Evolutionary conservation across 2,113 vertebrate genomes (phyloP).

Genomic region (Phalacrocorax brasilianus): DNA sequence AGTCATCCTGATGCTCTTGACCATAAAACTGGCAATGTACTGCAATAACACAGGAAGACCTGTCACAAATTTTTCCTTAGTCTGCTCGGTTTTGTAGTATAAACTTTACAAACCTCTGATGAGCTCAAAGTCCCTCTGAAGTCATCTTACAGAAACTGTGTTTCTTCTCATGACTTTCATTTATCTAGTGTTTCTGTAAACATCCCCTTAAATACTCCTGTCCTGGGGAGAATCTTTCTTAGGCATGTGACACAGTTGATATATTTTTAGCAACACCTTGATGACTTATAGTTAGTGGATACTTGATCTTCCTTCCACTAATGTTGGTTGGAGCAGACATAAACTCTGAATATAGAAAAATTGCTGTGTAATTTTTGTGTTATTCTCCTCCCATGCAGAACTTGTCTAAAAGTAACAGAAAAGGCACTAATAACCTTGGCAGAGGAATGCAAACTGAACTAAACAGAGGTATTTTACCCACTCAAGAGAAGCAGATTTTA

Average conservation of each 20-base stretch:
- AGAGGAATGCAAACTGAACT: neutral
- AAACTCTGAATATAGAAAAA: neutral
- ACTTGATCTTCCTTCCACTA: neutral
- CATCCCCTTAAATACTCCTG: neutral
- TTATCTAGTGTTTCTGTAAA: neutral
- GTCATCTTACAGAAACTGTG: neutral
- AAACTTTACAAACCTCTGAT: neutral
- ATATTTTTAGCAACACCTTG: neutral
- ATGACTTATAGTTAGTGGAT: neutral
- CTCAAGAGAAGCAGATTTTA: neutral
- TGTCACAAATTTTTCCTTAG: neutral
- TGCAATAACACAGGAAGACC: neutral
- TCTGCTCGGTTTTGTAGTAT: neutral
- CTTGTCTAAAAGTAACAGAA: neutral
- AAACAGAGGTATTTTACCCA: neutral
- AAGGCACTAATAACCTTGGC: neutral
- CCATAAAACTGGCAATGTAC: neutral
- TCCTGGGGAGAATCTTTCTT: neutral
- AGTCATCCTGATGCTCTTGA: neutral
- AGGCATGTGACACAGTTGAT: neutral
- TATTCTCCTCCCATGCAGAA: neutral
- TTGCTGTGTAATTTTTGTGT: neutral
- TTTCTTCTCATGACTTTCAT: neutral
- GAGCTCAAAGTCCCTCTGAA: neutral
- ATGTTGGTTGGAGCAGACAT: neutral